A percentile compares a stretch with the other conserved stretches of the same genome.
phyloP scores from a whole-genome alignment of 1,140 invertebrate species.

The Bathynomus jamesi region DNA sequence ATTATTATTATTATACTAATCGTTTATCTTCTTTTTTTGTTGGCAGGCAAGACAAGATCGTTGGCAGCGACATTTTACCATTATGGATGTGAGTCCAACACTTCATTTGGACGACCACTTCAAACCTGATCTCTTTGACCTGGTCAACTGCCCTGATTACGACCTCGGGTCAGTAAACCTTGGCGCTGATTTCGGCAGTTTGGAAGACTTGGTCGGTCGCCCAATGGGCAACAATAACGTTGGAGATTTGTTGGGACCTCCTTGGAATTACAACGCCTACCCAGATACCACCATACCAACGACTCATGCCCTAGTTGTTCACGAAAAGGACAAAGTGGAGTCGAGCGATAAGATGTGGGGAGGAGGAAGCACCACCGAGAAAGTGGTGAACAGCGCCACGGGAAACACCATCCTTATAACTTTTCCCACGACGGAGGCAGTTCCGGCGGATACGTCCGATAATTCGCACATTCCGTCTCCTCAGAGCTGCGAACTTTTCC shows the following conservation, averaged over 20 bases:
- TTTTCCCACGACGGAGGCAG: slow-evolving; percentile 22
- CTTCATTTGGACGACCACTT: slow-evolving; percentile 29
- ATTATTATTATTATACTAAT: no score
- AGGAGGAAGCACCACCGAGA: slow-evolving; percentile 22
- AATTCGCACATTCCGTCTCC: slow-evolving; percentile 25
- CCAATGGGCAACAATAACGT: slow-evolving; percentile 26
- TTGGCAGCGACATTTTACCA: not conserved
- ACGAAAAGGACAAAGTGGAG: slow-evolving; percentile 24
- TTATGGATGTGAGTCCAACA: slow-evolving; percentile 33
- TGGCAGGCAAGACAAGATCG: no score
- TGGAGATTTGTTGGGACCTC: slow-evolving; percentile 20
- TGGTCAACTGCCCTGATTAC: slow-evolving; percentile 25
- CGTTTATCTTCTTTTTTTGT: no score
- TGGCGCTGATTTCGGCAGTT: slow-evolving; percentile 22
- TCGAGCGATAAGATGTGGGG: slow-evolving; percentile 38
- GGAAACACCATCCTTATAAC: slow-evolving; percentile 34
- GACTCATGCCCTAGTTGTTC: not conserved
- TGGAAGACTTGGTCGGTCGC: slow-evolving; percentile 27
- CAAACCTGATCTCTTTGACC: slow-evolving; percentile 30
- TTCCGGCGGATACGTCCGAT: slow-evolving; percentile 15
- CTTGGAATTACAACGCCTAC: slow-evolving; percentile 25
- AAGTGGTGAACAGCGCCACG: slow-evolving; percentile 28
- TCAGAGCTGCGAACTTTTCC: slow-evolving; percentile 30
- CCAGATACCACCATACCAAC: slow-evolving; percentile 18
- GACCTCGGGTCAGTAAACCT: slow-evolving; percentile 21